phyloP scores from a whole-genome alignment of 2,888 invertebrate species.

The Slavum lentiscoides region DNA sequence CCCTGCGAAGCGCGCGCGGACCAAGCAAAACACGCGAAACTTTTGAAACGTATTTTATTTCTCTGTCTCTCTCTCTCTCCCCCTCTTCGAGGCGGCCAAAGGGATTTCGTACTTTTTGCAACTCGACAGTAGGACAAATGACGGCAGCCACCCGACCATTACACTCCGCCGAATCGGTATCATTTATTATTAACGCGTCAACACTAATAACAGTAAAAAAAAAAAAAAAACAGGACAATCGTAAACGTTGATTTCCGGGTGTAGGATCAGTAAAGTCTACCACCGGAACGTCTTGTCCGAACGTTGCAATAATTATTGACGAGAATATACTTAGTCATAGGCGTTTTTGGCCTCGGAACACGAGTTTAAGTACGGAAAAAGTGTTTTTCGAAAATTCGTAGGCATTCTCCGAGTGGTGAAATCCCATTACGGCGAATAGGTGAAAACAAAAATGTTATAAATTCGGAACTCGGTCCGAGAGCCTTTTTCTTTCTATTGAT shows the following conservation, averaged over 20 bases:
- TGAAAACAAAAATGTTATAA: slow-evolving; percentile 25
- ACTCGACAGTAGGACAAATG: slow-evolving; percentile 20
- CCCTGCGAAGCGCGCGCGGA: background rate
- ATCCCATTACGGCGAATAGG: slow-evolving; percentile 14
- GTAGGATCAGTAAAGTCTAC: background rate
- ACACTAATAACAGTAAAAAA: background rate
- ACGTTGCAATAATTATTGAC: no score
- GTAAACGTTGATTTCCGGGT: background rate
- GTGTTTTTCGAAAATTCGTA: background rate
- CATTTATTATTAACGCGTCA: slow-evolving; percentile 42
- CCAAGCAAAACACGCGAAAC: background rate
- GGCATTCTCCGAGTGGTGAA: background rate
- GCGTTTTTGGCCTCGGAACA: background rate
- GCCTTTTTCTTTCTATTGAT: background rate
- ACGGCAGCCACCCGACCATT: slow-evolving; percentile 4
- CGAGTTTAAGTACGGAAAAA: background rate
- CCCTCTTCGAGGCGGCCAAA: background rate
- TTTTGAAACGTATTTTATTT: slow-evolving; percentile 4
- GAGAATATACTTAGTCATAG: background rate
- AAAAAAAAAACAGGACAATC: background rate
- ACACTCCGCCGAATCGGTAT: background rate
- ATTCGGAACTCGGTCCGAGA: background rate
- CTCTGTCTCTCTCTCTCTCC: background rate
- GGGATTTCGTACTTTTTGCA: slow-evolving; percentile 20
- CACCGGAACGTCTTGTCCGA: no score